Conservation (phyloP, 2,113 vertebrate genomes). For the Cyprinodon tularosa region DNA sequence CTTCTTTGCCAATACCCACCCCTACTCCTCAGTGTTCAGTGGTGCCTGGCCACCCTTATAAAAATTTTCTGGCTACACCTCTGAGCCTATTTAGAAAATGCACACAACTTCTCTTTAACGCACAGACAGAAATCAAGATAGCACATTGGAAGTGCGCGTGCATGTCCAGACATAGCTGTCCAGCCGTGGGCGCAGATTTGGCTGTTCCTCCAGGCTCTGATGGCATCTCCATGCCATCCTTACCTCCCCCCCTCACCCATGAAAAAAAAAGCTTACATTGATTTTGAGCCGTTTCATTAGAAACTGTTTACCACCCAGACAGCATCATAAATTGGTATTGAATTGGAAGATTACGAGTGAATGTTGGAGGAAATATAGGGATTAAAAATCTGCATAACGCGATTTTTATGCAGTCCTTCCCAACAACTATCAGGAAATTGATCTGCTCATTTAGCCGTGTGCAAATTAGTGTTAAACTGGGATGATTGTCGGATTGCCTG, state of each 20-base stretch:
- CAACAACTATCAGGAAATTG: slow-evolving; percentile 59
- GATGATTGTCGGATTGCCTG: slow-evolving; percentile 32
- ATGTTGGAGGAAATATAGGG: slow-evolving; percentile 36
- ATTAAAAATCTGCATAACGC: slow-evolving; percentile 60
- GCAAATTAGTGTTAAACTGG: slow-evolving; percentile 60
- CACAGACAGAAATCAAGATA: not conserved
- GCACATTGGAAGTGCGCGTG: not conserved
- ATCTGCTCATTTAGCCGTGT: slow-evolving; percentile 55
- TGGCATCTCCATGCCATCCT: slow-evolving; percentile 44
- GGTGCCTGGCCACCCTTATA: no score
- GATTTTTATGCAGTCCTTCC: slow-evolving; percentile 23
- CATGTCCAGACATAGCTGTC: slow-evolving; percentile 5
- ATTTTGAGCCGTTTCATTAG: slow-evolving; percentile 55
- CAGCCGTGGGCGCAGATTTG: slow-evolving; percentile 12
- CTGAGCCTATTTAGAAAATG: not conserved
- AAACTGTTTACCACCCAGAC: slow-evolving; percentile 38
- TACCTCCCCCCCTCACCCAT: slow-evolving; percentile 55
- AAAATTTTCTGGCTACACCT: no score
- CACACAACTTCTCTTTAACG: not conserved
- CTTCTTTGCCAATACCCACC: no score
- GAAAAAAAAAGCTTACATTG: slow-evolving; percentile 31
- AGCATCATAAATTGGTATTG: slow-evolving; percentile 29
- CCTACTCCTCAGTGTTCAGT: no score
- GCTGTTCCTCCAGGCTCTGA: slow-evolving; percentile 13
- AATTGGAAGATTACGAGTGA: slow-evolving; percentile 19